Base-by-base conservation (phyloP, 2,797 vertebrate species). In the Xyrichtys novacula region DNA sequence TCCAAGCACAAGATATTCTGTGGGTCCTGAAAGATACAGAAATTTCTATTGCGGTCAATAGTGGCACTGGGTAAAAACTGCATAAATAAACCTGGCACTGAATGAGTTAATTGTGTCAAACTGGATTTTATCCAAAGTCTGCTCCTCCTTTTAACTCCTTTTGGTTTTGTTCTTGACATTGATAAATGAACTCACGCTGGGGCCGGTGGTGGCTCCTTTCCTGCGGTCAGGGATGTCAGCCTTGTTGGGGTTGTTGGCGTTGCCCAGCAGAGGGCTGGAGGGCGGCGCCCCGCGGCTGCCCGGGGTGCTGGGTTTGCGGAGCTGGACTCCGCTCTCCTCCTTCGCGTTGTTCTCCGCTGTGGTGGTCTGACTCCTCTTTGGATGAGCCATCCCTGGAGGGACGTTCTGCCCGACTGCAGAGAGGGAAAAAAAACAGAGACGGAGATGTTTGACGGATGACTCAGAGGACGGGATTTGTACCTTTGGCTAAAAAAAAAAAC, bases 181-280 rank as follows among this genome's bases (percentile, higher is more conserved):
- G 31, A 31, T n/a, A 3, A 31, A 7, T 31, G 31, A 1, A 95
- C 97, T 98, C 93, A 99, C 97, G 60, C 91, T 96, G n/a, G 96
- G 95, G 44, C 93, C 92, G 48, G 95, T 93, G 84, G 95, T 92
- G 2, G 93, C 95, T 70, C 94, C 95, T 88, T 96, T 97, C 92
- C 97, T 97, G 80, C 96, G 96, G 57, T 99, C 97, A 1, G 97
- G 98, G 91, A 99, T 98, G 90, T 99, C 98, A 0, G 98, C 96
- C 90, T 99, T 99, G 90, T 99, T 99, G 84, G 98, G 97, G 87
- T 99, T 99, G 92, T 94, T 96, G 79, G 97, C 97, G 29, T 95
- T 98, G 74, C 98, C 98, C 76, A 99, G 94, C 91, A 98, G 92
- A 1, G 98, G 98, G 85, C 97, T 98, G 59, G 96, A 88, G 39